These are phyloP conservation scores for Heliangelus exortis DNA, from an alignment of 2,797 vertebrate genomes.

Conservation along the genomic window DNA sequence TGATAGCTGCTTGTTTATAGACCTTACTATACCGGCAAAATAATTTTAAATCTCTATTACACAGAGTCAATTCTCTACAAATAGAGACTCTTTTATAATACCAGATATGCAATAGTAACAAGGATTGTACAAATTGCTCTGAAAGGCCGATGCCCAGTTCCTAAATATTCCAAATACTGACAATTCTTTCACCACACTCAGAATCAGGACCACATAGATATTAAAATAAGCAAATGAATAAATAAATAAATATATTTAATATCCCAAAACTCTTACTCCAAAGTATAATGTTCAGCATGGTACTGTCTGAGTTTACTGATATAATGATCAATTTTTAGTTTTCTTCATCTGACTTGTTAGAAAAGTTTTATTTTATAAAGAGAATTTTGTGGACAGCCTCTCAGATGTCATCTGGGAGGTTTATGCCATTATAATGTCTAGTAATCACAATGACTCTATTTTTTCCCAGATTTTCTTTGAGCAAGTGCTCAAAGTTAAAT, in stretches of 20 bases:
- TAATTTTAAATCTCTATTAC: background rate
- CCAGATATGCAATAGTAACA: rapidly evolving
- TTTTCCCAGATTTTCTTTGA: background rate
- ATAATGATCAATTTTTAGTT: background rate
- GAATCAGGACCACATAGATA: background rate
- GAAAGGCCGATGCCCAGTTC: rapidly evolving
- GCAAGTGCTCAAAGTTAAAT: background rate
- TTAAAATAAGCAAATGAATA: background rate
- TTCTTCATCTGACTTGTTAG: background rate
- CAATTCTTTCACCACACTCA: background rate
- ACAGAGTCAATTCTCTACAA: background rate
- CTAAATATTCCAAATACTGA: background rate
- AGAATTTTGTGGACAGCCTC: background rate
- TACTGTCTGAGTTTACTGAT: background rate
- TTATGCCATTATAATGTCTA: background rate
- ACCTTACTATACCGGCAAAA: background rate
- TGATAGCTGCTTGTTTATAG: background rate
- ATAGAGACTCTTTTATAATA: background rate
- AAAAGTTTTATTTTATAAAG: background rate
- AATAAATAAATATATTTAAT: background rate
- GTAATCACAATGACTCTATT: background rate
- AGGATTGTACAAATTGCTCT: background rate
- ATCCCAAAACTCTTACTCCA: background rate
- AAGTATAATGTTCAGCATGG: rapidly evolving
- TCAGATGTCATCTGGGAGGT: background rate